Conservation (phyloP, 2,113 vertebrate genomes). For the Mionectes macconnelli region DNA sequence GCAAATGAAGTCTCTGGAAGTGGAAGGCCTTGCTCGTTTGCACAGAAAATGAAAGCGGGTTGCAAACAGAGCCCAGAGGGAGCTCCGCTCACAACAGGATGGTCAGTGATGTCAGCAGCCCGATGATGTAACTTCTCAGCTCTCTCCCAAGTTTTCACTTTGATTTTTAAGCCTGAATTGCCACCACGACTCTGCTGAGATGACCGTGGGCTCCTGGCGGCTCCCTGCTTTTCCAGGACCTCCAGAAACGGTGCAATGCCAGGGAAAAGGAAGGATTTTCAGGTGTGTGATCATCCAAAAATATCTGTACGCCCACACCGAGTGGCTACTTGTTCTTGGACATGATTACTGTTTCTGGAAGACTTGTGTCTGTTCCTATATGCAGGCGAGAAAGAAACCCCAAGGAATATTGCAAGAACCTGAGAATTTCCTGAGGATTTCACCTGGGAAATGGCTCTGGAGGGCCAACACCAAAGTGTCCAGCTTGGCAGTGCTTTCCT, state of each 20-base stretch:
- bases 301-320: fast-evolving
- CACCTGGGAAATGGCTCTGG: neutral
- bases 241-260: fast-evolving
- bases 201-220: fast-evolving
- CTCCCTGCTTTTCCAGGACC: neutral
- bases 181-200: neutral
- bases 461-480: neutral
- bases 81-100: neutral
- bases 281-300: neutral
- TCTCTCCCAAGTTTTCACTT: neutral
- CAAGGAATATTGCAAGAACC: neutral
- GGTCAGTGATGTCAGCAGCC: neutral
- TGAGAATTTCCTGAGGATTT: neutral
- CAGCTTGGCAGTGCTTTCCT: neutral
- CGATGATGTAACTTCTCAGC: neutral
- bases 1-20: constrained; percentile 58
- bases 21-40: constrained; percentile 43
- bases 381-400: neutral
- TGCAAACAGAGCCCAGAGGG: constrained; percentile 57
- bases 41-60: constrained; percentile 43
- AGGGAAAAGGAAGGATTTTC: neutral
- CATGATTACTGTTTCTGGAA: neutral
- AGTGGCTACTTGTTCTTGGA: neutral
- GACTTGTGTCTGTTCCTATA: fast-evolving
- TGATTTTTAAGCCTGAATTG: constrained; percentile 30